Evolutionary conservation across 2,888 invertebrate genomes (phyloP), one percentile per base, ranked within the genome.

Genomic region (Harmothoe impar): DNA sequence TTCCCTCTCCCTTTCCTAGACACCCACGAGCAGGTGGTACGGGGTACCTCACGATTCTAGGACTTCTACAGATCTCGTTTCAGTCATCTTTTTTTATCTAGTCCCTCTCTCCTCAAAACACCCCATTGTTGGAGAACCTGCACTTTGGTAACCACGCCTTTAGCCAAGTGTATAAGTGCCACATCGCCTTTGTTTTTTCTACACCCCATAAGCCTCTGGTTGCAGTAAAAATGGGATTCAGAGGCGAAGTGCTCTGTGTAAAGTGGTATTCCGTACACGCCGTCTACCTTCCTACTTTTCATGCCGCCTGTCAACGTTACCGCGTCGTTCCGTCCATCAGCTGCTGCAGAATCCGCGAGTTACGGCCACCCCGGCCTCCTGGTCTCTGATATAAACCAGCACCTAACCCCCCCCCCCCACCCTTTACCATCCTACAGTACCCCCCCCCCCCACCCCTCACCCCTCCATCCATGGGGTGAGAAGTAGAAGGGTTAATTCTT

Each of bases 241-340:
- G 25, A 15, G 1, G 29, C 5, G 29, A 7, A 29, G 72, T 25
- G 0, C 35, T 15, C 15, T 0, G 35, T 81, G 35, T 23, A 81
- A 43, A 43, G 43, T 81, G 81, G 81, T 43, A 81, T 81, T 81
- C 43, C 43, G 43, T 35, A 33, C 43, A n/a, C 43, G 35, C 0
- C 81, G 20, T 81, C 23, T 81, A 43, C 81, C 81, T 81, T 81
- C 81, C 81, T 5, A 81, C 81, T 81, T 81, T 81, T 81, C 81
- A 81, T 12, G 25, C 81, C 33, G 43, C 81, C 23, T 81, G 81
- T 81, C 81, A 43, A 43, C 43, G 81, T 35, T 35, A 35, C 3
- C 15, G 43, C 33, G 81, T 43, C 43, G 23, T 33, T 33, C 12
- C 81, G 81, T 81, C 81, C 81, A 35, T 81, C 81, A 81, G 43